Evolutionary conservation across 2,888 invertebrate species (phyloP), one percentile per base, ranked within the genome.

Genomic region (Nysson spinosus): DNA sequence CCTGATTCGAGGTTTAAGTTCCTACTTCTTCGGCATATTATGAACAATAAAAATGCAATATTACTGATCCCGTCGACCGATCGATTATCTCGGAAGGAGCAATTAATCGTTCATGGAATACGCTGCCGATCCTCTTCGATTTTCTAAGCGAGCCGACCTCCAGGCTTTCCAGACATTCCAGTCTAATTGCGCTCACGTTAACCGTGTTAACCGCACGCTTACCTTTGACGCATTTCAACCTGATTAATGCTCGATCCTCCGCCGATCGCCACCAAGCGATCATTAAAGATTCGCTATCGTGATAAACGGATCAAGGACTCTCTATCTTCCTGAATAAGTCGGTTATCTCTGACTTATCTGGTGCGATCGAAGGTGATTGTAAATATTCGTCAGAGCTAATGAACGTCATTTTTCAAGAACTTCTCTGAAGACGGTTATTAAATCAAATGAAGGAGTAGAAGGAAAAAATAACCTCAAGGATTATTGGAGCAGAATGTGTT

Each of bases 151-250:
- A 32, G 16, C 34, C 35, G 34, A 42, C 37, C 62, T 34, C 28
- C 40, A 9, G 11, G 50, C 67, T 70, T 64, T 70, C 61, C 47
- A 52, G 30, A 17, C 60, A 55, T 68, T 65, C 56, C 39, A 20
- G 19, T 51, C 54, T 72, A 68, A 74, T 72, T 69, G 58, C 64
- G 35, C 34, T 57, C 37, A 22, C 67, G 61, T 68, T 74, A 70
- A 70, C 70, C 54, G 55, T 61, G 73, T 72, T 72, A 69, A 70
- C 37, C 47, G 55, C 44, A 35, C 50, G 50, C 49, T 7, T 52
- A 44, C 54, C 56, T 22, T 63, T 58, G 58, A 75, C 61, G 68
- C 69, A 54, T 58, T 66, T 54, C 42, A 61, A n/a, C 16, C 64
- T 66, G 71, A 73, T 77, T 69, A 73, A 74, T 68, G 71, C 56